These are phyloP conservation scores for Macropodus opercularis DNA, from an alignment of 2,797 vertebrate species.

Conservation along the genomic window DNA sequence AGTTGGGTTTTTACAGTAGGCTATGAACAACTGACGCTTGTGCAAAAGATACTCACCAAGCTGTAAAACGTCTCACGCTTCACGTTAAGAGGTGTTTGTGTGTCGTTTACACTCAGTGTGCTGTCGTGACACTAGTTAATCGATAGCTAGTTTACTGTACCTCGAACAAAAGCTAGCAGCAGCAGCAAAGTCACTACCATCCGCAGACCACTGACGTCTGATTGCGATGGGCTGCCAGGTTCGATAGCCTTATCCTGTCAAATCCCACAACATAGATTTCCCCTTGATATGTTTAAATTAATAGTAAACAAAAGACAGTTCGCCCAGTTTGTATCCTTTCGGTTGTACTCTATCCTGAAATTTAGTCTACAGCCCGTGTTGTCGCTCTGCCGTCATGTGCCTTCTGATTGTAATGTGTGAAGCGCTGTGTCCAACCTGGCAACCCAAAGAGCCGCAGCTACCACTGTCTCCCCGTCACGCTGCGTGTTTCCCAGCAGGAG, in stretches of 20 bases:
- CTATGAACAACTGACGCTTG: not conserved
- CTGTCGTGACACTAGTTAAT: not conserved
- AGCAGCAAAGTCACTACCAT: conserved; percentile 35
- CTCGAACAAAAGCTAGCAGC: conserved; percentile 67
- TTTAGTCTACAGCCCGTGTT: fast-evolving
- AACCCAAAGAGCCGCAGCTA: conserved; percentile 42
- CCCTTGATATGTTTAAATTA: not conserved
- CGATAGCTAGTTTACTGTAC: not conserved
- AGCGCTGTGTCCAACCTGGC: conserved; percentile 50
- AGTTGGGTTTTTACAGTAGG: conserved; percentile 16
- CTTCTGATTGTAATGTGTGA: not conserved
- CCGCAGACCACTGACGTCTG: conserved; percentile 71
- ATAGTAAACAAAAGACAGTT: fast-evolving
- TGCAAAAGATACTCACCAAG: conserved; percentile 55
- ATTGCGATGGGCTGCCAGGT: conserved; percentile 51
- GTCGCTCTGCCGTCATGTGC: fast-evolving
- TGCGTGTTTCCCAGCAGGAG: conserved; percentile 45
- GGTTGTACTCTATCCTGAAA: fast-evolving
- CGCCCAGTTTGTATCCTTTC: fast-evolving
- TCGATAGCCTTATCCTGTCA: not conserved
- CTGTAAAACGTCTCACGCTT: not conserved
- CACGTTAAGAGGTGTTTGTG: not conserved
- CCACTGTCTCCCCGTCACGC: not conserved
- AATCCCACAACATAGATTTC: fast-evolving
- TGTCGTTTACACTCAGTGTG: conserved; percentile 4